Evolutionary conservation across 2,888 invertebrate species (phyloP).

Genomic region (Volucella inflata): DNA sequence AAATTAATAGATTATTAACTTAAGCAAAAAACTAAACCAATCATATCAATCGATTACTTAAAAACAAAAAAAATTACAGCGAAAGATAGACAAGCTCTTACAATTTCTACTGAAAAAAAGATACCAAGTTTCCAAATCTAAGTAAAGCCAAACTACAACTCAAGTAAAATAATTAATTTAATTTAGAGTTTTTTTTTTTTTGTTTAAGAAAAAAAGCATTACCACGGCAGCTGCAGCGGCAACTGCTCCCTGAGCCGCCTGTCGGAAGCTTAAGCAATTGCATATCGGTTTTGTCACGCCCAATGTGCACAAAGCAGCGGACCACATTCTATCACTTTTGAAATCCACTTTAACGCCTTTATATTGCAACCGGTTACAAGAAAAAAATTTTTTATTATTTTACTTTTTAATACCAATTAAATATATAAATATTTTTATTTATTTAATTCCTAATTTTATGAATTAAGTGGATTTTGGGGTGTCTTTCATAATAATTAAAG

Average conservation of each 20-base stretch:
- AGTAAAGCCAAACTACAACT: too few species aligned
- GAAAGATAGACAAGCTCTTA: too few species aligned
- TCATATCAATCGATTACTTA: too few species aligned
- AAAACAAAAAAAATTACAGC: too few species aligned
- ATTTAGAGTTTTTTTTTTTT: not conserved
- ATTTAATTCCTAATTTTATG: constrained; percentile 28
- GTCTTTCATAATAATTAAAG: constrained; percentile 31
- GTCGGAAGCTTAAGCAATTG: constrained; percentile 84
- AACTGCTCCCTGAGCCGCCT: constrained; percentile 82
- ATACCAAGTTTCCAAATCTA: too few species aligned
- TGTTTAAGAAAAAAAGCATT: constrained; percentile 70
- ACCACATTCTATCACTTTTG: constrained; percentile 83
- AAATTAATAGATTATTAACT: too few species aligned
- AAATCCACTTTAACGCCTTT: constrained; percentile 80
- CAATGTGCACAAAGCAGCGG: constrained; percentile 84
- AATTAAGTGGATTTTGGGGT: constrained; percentile 6
- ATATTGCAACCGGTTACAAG: constrained; percentile 51
- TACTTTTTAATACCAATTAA: not conserved
- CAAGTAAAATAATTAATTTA: not conserved
- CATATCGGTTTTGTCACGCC: constrained; percentile 84
- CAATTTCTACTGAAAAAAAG: too few species aligned
- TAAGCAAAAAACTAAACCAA: too few species aligned
- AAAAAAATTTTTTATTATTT: constrained; percentile 24
- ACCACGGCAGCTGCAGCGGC: constrained; percentile 82
- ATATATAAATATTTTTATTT: constrained; percentile 8